Evolutionary conservation across 2,113 vertebrate genomes (phyloP).

Genomic region (Pleuronectes platessa): DNA sequence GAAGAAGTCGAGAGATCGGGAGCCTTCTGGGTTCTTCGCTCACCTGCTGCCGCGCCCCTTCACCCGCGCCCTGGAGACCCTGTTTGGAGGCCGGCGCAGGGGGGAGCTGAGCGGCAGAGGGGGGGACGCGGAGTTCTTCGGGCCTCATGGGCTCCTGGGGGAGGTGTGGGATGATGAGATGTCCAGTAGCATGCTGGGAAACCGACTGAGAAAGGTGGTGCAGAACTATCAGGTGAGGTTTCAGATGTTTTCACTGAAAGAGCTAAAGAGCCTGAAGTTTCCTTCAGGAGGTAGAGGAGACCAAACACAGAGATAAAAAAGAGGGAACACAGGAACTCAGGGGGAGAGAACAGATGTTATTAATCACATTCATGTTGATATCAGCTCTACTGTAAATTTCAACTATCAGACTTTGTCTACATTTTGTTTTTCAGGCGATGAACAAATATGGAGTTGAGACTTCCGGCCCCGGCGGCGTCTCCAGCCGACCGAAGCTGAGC

Average conservation of each 20-base stretch:
- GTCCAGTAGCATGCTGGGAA: constrained; percentile 81
- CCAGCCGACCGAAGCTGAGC: constrained; percentile 59
- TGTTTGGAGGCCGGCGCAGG: constrained; percentile 67
- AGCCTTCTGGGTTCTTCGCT: constrained; percentile 62
- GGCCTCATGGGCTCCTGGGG: constrained; percentile 65
- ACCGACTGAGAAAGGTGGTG: constrained; percentile 81
- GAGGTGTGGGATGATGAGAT: constrained; percentile 83
- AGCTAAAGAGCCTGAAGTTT: too few relatives aligned
- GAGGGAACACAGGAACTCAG: too few relatives aligned
- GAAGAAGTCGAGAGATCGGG: constrained; percentile 39
- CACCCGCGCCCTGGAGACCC: constrained; percentile 68
- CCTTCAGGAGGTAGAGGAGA: too few relatives aligned
- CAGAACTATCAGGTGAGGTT: constrained; percentile 82
- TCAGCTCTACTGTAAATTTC: too few relatives aligned
- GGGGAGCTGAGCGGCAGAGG: constrained; percentile 58
- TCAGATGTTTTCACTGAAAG: background rate
- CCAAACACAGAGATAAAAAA: too few relatives aligned
- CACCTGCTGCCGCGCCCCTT: constrained; percentile 75
- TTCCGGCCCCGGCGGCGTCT: constrained; percentile 36
- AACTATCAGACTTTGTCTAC: background rate
- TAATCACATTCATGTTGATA: too few relatives aligned
- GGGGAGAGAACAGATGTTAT: too few relatives aligned
- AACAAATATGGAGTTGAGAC: constrained; percentile 82
- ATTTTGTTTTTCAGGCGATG: constrained; percentile 73
- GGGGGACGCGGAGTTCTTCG: constrained; percentile 71